Base-by-base conservation (phyloP, 2,113 vertebrate species). In the Puma concolor region DNA sequence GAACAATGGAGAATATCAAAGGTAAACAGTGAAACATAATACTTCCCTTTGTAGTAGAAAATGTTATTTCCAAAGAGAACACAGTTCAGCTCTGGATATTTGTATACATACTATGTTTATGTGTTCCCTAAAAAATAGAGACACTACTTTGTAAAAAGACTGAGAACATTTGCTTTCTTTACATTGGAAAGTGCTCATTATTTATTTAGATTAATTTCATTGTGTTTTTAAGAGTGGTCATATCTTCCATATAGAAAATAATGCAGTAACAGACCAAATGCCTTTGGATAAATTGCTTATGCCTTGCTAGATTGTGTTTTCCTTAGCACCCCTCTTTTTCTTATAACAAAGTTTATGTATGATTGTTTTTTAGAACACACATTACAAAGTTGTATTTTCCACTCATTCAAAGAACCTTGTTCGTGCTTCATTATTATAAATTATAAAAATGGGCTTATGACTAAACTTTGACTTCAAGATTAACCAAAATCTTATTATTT, bases 1-100 rank as follows among this genome's bases (percentile, higher is more conserved):
- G 82, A 98, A 98, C 81, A 98, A 74, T 48, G 99, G 99, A 96
- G 98, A 99, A 21, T 98, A 98, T 94, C 99, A 99, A 94, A 99
- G 99, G 99, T 99, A 99, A 98, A 98, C 98, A 96, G 97, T 95
- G 79, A 97, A 31, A 12, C 2, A 11, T 27, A 10, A 10, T 57
- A 77, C 69, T 69, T 89, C 36, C 6, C 2, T 81, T 66, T 66
- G 72, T 83, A 38, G 31, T 71, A 69, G 74, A 92, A 83, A 79
- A 21, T 36, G 13, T 64, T 67, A 52, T 60, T 74, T 36, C 36
- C 31, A 76, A 4, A 54, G 15, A 76, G 7, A 91, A 1, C 7
- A 38, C n/a, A 21, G 11, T 17, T 91, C 29, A 48, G 38, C 33
- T 48, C 67, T 54, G n/a, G 19, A 1, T 95, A 21, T 67, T 25